Evolutionary conservation across 2,797 vertebrate genomes (phyloP).

Genomic region (Molossus molossus): DNA sequence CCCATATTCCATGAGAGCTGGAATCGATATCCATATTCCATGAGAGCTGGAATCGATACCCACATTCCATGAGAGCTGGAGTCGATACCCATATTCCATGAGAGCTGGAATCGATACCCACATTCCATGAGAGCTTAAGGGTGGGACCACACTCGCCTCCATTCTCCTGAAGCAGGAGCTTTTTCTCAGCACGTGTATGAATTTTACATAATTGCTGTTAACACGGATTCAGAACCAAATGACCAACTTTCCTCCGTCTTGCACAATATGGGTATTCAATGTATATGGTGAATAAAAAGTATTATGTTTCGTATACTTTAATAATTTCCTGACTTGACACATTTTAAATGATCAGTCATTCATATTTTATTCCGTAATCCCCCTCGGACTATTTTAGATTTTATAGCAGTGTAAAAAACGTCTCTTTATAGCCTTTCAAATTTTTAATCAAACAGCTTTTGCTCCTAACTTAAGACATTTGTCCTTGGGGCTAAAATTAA

Average conservation of each 20-base stretch:
- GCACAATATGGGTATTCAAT: neutral
- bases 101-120: neutral
- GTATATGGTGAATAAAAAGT: neutral
- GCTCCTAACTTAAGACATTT: slow-evolving; percentile 68
- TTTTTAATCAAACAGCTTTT: slow-evolving; percentile 72
- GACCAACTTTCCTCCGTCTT: neutral
- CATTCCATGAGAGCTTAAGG: neutral
- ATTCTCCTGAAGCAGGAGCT: neutral
- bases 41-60: neutral
- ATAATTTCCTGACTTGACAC: slow-evolving; percentile 4
- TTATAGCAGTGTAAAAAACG: neutral
- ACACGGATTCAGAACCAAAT: slow-evolving; percentile 32
- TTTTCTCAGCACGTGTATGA: neutral
- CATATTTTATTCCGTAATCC: slow-evolving; percentile 11
- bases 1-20: too few species aligned
- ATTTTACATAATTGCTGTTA: slow-evolving; percentile 19
- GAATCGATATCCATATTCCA: too few species aligned
- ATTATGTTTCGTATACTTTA: neutral
- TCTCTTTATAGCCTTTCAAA: slow-evolving; percentile 6
- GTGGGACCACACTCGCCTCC: neutral
- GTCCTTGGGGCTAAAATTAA: slow-evolving; percentile 68
- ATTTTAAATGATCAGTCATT: slow-evolving; percentile 47
- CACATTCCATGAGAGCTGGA: neutral
- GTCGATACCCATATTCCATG: too few species aligned
- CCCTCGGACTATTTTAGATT: neutral